Evolutionary conservation across 1,140 invertebrate species (phyloP).

Genomic region (Danaus melanippus): DNA sequence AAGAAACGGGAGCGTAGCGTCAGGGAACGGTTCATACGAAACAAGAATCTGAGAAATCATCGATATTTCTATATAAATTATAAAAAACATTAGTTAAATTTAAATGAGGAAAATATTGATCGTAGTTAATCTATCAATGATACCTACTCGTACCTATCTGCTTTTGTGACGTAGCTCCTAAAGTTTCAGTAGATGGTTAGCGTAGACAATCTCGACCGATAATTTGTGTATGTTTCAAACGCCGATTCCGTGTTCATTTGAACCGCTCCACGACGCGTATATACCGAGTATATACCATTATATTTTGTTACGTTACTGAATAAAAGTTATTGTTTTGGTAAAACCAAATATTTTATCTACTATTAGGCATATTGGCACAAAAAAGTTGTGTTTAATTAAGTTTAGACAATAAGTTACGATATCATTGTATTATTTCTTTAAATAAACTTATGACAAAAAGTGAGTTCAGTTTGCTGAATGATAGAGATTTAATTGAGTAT

Average conservation of each 20-base stretch:
- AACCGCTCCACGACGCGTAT: slow-evolving; percentile 21
- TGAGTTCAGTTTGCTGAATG: slow-evolving; percentile 73
- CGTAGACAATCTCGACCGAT: slow-evolving; percentile 12
- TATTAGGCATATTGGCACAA: slow-evolving; percentile 71
- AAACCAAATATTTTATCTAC: slow-evolving; percentile 65
- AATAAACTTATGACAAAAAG: slow-evolving; percentile 70
- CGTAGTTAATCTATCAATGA: background rate
- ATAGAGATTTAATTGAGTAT: slow-evolving; percentile 74
- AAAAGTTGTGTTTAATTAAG: slow-evolving; percentile 72
- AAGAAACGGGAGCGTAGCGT: slow-evolving; percentile 21
- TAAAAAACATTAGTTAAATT: background rate
- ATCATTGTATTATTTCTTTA: slow-evolving; percentile 68
- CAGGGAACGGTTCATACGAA: slow-evolving; percentile 22
- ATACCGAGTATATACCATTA: slow-evolving; percentile 13
- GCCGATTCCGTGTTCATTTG: slow-evolving; percentile 4
- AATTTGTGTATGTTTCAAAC: slow-evolving; percentile 6
- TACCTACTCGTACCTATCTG: slow-evolving; percentile 3
- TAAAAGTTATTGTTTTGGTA: slow-evolving; percentile 49
- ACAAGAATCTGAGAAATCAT: background rate
- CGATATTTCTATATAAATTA: background rate
- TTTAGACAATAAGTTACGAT: slow-evolving; percentile 71
- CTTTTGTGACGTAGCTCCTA: slow-evolving; percentile 10
- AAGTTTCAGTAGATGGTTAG: slow-evolving; percentile 7
- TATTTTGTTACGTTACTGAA: slow-evolving; percentile 24
- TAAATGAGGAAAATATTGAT: too few relatives aligned